phyloP scores from a whole-genome alignment of 2,888 invertebrate genomes.

The Nemapogon koenigi region DNA sequence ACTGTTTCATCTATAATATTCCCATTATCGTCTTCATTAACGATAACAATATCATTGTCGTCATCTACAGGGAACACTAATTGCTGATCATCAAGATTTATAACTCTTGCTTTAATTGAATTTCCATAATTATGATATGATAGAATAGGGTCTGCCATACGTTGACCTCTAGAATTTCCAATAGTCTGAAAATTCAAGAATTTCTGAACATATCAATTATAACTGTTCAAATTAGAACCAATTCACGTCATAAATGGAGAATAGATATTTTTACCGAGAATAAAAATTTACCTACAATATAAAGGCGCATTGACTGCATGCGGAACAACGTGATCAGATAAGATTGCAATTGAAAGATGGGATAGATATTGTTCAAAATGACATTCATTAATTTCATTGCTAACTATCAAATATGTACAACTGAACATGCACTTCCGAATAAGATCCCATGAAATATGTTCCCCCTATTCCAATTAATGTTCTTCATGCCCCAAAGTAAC shows the following conservation, averaged over 20 bases:
- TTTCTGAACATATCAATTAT: slow-evolving; percentile 55
- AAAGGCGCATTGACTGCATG: too few species aligned
- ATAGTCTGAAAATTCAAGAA: slow-evolving; percentile 84
- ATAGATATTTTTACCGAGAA: too few species aligned
- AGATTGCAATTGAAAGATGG: too few species aligned
- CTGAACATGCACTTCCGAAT: too few species aligned
- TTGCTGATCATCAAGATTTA: slow-evolving; percentile 46
- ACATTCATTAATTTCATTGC: too few species aligned
- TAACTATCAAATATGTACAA: too few species aligned
- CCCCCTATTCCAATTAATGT: background rate
- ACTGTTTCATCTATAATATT: slow-evolving; percentile 33
- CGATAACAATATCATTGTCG: slow-evolving; percentile 51
- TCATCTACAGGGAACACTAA: slow-evolving; percentile 48
- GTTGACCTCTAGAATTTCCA: slow-evolving; percentile 73
- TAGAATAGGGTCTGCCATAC: slow-evolving; percentile 59
- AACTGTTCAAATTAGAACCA: slow-evolving; percentile 1
- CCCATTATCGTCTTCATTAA: slow-evolving; percentile 42
- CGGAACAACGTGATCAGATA: too few species aligned
- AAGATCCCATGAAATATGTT: too few species aligned
- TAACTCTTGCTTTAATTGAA: slow-evolving; percentile 32
- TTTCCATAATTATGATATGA: slow-evolving; percentile 48
- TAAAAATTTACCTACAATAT: too few species aligned
- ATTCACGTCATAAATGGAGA: too few species aligned
- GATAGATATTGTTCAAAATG: too few species aligned
- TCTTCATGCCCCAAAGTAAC: background rate